Evolutionary conservation across 2,113 vertebrate genomes (phyloP), one percentile per base, ranked within the genome.

Genomic region (Seriola dumerili): DNA sequence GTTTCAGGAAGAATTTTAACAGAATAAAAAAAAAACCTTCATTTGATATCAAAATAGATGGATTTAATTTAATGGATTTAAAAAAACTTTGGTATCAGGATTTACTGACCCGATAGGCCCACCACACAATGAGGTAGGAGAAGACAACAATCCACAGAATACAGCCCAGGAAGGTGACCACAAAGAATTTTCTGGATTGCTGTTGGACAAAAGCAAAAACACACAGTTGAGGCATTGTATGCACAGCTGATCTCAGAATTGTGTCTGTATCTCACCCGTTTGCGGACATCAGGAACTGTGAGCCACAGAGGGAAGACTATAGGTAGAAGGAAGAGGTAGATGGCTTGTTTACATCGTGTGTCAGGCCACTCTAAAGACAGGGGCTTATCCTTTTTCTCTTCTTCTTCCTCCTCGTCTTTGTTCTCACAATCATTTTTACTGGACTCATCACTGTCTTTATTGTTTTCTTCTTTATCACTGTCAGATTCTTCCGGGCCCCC

Each of bases 121-220:
- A 99, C 98, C 98, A 99, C 90, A 99, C 97, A 98, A 99, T 98
- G 79, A 99, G 96, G 88, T 99, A 99, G 48, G 98, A 99, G 90
- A 99, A 98, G 5, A 93, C 79, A 65, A 93, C 98, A 81, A 99
- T 99, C 98, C 98, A 99, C 57, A 96, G 1, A 85, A 99, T 99
- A 57, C 98, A 97, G 79, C 97, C 98, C 66, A 99, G 92, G 85
- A 99, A 99, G 0, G 97, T 99, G 76, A 96, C 11, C 46, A 88
- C 95, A 88, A 99, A 99, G 90, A 96, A 96, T 82, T 91, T 97
- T 80, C 87, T 97, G 34, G 96, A 97, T 83, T 95, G 96, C 98
- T 99, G 92, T 88, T 46, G 58, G 23, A 74, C 50, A 17, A 76
- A 42, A 38, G 16, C 2, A 71, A 68, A 67, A 76, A 42, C 9